Base-by-base conservation (phyloP, 1,140 invertebrate genomes). In the Drosophila subpulchrella region DNA sequence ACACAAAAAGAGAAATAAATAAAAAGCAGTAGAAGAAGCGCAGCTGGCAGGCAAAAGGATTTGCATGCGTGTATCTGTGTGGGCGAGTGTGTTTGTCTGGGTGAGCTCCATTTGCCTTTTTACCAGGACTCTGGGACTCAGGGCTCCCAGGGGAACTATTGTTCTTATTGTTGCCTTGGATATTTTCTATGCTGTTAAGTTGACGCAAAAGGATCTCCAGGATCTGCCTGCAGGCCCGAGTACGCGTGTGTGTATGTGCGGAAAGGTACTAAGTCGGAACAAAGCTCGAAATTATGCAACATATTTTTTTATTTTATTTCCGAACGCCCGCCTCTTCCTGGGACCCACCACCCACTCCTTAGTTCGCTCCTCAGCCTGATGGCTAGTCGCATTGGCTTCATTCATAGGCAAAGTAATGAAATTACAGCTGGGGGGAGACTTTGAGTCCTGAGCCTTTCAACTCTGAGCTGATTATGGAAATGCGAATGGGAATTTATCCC, bases 131-230 rank as follows among this genome's bases (percentile, higher is more conserved):
- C 48, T 50, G 61, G 71, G 55, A 63, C 60, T 74, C 57, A 66
- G 60, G 78, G 85, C 66, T 89, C 84, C 84, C 84, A 58, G 55
- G 84, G 85, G 85, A 89, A 89, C 84, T 89, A 89, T 89, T 89
- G 84, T 89, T 89, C 84, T 89, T 89, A 89, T 89, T 89, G 84
- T 89, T 89, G 84, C 84, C 85, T 84, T 84, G 85, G 84, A 89
- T 89, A 89, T 89, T 89, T 89, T 75, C 85, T 89, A 89, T 78
- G 77, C 81, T 89, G 84, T 89, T 89, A 90, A 89, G 80, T 90
- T 84, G 84, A 89, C 84, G 81, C 85, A 89, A 81, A 88, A 89
- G 84, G 84, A 84, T 89, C 84, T 81, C 51, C 75, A 67, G 81
- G 83, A 85, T 88, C 78, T 78, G 74, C 58, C 55, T 66, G 75